Base-by-base conservation (phyloP, 2,797 vertebrate species). In the Valencia hispanica region DNA sequence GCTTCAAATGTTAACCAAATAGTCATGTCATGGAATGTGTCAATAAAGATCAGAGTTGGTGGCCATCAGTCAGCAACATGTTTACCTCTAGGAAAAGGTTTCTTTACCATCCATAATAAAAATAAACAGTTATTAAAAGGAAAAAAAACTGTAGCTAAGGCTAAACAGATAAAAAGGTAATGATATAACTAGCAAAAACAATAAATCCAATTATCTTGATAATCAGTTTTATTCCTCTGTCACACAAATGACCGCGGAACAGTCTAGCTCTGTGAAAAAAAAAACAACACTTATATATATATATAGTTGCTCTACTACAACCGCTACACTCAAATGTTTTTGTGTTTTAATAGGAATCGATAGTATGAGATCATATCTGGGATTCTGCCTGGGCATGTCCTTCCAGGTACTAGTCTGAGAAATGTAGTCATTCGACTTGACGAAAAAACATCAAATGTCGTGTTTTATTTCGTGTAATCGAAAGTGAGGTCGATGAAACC, bases 301-400 rank as follows among this genome's bases (percentile, higher is more conserved):
- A n/a, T n/a, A 68, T 27, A n/a, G 9, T 0, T 66, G 12, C 22
- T 66, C 22, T 66, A 41, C 25, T 25, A 12, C 18, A 78, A 48
- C n/a, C 65, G 83, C 84, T 70, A 66, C 25, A n/a, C 63, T 72
- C 22, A 85, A 4, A 43, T 43, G 41, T 14, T 80, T 73, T 78
- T 73, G 82, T 86, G 79, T 84, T 82, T 80, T 79, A 55, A 51
- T 22, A 20, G 61, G 30, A 14, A 45, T 82, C 50, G 74, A 83
- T 73, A 79, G 6, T 45, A 12, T 36, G 11, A 34, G 39, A 75
- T 55, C 8, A 59, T 41, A 43, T 43, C 25, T 66, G 25, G 12
- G 11, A 8, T 66, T 15, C n/a, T 41, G 63, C 63, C 5, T 41
- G 11, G 63, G 25, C 36, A 41, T 68, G 39, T 68, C 15, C 1